Evolutionary conservation across 92 coral and sea anemone species (phyloP), one percentile per base, ranked within the genome.

Genomic region (Scolanthus callimorphus): DNA sequence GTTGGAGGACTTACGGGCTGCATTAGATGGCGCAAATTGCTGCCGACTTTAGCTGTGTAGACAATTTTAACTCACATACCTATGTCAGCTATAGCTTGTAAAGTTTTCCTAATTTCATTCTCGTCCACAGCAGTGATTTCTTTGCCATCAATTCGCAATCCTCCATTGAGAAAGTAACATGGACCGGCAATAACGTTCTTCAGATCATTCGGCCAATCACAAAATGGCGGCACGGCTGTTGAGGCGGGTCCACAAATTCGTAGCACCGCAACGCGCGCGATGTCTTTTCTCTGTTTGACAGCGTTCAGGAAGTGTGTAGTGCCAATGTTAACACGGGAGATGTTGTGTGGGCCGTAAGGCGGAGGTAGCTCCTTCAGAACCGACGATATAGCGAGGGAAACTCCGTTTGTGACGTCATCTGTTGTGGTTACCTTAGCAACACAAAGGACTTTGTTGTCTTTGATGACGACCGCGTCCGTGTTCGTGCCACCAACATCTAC

Each of bases 401-500:
- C n/a, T n/a, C 98, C 98, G 9, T 72, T 69, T 10, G 92, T 92
- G 2, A 88, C 70, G 23, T 81, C 88, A 31, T 17, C 48, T 12
- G 98, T 88, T 12, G 98, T 92, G 4, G 96, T 89, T 21, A 67
- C 78, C 62, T 92, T 92, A 26, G 82, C 80, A 49, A 75, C 79
- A 47, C 79, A 83, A 28, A 86, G 79, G 20, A 88, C 15, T 26
- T 86, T 69, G 9, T 76, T 57, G 34, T 75, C 61, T n/a, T n/a
- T n/a, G 20, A 92, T 62, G 24, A 77, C 66, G n/a, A 80, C 94
- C 4, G 98, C 98, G 74, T 92, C 98, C 28, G 98, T 92, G 70
- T 92, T 92, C 23, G 98, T 92, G 34, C 98, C 98, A 9, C 97
- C 98, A 27, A 92, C 98, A 77, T 92, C 98, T 27, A 92, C 84